Evolutionary conservation across 2,797 vertebrate genomes (phyloP).

Genomic region (Eulemur mongoz): DNA sequence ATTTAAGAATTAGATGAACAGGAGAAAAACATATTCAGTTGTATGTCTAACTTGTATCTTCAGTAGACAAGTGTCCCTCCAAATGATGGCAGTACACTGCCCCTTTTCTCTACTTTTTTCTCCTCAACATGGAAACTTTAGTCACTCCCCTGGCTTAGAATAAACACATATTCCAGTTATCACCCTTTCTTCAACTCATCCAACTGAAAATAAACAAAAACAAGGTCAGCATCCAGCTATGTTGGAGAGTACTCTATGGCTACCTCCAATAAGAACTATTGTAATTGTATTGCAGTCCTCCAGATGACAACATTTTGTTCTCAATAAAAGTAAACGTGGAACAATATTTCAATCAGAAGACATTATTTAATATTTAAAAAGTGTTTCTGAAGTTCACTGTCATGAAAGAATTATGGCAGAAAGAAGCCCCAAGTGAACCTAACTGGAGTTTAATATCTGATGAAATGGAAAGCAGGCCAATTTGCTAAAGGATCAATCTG

Average conservation of each 20-base stretch:
- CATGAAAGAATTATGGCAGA: neutral
- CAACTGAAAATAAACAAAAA: neutral
- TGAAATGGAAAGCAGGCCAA: conserved; percentile 1
- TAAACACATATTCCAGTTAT: neutral
- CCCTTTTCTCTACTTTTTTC: neutral
- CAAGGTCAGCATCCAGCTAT: neutral
- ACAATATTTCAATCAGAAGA: conserved; percentile 27
- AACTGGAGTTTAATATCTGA: conserved; percentile 19
- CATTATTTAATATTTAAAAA: neutral
- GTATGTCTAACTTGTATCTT: neutral
- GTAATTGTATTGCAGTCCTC: neutral
- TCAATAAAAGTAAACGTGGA: conserved; percentile 41
- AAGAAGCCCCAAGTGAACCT: neutral
- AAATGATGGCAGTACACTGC: neutral
- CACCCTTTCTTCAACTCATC: neutral
- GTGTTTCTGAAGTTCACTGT: conserved; percentile 6
- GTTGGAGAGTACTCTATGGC: neutral
- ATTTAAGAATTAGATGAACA: neutral
- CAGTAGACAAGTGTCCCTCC: neutral
- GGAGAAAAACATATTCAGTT: neutral
- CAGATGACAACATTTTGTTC: conserved; percentile 29
- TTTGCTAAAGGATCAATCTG: conserved; percentile 35
- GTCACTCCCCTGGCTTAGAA: neutral
- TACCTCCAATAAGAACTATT: neutral
- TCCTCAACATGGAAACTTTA: neutral